Evolutionary conservation across 2,797 vertebrate species (phyloP).

Genomic region (Pteronotus mesoamericanus): DNA sequence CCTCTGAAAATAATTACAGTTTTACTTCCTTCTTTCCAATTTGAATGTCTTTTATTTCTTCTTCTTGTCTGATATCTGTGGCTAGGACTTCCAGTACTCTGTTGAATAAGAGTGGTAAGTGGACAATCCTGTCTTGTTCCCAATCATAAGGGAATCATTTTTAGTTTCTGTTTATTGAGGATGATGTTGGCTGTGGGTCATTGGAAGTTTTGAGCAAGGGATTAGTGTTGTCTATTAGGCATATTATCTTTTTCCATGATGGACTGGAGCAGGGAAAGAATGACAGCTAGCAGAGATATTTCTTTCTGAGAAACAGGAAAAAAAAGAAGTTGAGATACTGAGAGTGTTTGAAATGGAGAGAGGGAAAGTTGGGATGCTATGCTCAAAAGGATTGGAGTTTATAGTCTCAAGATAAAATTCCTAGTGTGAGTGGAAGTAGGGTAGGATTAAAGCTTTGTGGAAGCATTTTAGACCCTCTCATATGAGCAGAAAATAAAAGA

Average conservation of each 20-base stretch:
- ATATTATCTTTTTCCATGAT: background rate
- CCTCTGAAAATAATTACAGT: background rate
- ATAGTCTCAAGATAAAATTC: background rate
- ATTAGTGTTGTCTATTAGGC: background rate
- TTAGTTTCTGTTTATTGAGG: background rate
- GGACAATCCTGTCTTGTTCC: too few relatives aligned
- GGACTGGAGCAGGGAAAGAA: background rate
- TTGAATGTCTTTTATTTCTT: background rate
- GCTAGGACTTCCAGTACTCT: background rate
- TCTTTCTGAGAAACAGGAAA: background rate
- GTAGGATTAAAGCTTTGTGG: background rate
- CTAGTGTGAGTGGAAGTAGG: background rate
- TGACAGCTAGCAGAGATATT: background rate
- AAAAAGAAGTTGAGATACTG: background rate
- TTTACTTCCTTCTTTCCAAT: background rate
- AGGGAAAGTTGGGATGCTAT: background rate
- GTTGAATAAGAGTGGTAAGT: too few relatives aligned
- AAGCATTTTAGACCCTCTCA: background rate
- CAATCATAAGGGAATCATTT: too few relatives aligned
- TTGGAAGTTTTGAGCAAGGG: background rate
- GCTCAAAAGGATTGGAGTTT: background rate
- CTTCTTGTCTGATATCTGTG: background rate
- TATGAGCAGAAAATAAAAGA: conserved; percentile 24
- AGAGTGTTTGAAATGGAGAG: background rate
- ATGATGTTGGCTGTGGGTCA: background rate